A percentile compares a stretch with the other conserved stretches of the same genome.
phyloP scores from a whole-genome alignment of 2,113 vertebrate species.

The Blennius ocellaris region DNA sequence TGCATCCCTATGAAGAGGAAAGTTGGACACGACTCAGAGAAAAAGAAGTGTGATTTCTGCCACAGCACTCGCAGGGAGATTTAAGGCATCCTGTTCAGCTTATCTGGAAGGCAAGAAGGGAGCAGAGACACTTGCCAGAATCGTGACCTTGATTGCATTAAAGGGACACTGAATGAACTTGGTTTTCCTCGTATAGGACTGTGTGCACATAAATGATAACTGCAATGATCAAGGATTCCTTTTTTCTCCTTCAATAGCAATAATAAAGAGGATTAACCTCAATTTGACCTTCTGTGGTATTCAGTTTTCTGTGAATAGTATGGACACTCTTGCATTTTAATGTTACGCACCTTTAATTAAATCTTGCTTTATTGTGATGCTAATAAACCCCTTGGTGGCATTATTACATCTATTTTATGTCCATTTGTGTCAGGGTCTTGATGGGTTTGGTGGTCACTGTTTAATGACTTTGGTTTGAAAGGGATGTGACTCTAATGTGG shows the following conservation, averaged over 20 bases:
- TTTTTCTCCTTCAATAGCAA: constrained; percentile 5
- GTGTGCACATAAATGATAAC: constrained; percentile 19
- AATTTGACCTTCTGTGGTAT: constrained; percentile 12
- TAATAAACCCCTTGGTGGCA: constrained; percentile 47
- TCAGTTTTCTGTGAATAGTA: not conserved
- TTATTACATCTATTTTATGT: constrained; percentile 57
- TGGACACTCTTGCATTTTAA: constrained; percentile 38
- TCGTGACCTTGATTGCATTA: constrained; percentile 54
- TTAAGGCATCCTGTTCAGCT: constrained; percentile 55
- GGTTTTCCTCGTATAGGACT: not conserved
- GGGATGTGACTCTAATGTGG: constrained; percentile 53
- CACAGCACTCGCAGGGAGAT: constrained; percentile 42
- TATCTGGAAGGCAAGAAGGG: constrained; percentile 43
- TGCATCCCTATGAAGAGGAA: constrained; percentile 47
- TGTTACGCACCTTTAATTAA: constrained; percentile 57
- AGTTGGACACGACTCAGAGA: constrained; percentile 59
- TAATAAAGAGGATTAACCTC: constrained; percentile 10
- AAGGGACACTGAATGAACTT: constrained; percentile 28
- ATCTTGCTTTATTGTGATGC: constrained; percentile 39
- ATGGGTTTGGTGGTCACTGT: constrained; percentile 65
- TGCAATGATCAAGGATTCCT: constrained; percentile 18
- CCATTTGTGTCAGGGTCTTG: constrained; percentile 54
- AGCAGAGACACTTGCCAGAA: constrained; percentile 34
- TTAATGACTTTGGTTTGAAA: constrained; percentile 52
- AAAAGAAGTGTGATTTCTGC: constrained; percentile 42